Base-by-base conservation (phyloP, 2,888 invertebrate genomes). In the Sclerodermus sp. region DNA sequence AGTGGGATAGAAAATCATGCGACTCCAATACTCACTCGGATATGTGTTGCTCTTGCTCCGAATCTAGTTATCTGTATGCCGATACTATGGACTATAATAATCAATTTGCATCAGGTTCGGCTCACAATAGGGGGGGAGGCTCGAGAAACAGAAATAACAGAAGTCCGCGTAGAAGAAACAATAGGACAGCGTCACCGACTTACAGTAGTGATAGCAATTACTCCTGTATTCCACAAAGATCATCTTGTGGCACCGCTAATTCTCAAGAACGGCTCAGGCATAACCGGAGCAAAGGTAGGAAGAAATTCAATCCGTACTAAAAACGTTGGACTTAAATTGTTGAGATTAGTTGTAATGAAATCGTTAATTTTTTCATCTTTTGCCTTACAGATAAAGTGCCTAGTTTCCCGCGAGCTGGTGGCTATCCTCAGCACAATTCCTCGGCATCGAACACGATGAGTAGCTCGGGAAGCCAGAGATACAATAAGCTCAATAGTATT, bases 151-250 rank as follows among this genome's bases (percentile, higher is more conserved):
- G 75, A 34, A 75, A 66, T 50, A 72, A 72, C 46, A 66, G 68
- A 29, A 77, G 76, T 58, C 76, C 77, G 1, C 68, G 76, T 29
- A 68, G 76, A 53, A 69, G 72, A 53, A 71, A 65, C 44, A 68
- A 70, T 55, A 66, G 77, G 44, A 60, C 74, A 1, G 54, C 71
- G 8, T 77, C 77, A 30, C 77, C 76, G 2, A 73, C 72, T 6
- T 77, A 77, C 58, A 77, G 77, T 47, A 76, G 76, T 56, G 77
- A 77, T 44, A 75, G 76, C 51, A 77, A 75, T 57, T 77, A 77
- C 56, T 77, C 77, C 45, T 77, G 76, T 60, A 76, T 77, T 60
- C 74, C 75, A 6, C 69, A 75, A 51, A 68, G 72, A 55, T 68
- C 71, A 47, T n/a, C n/a, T n/a, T 73, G 71, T 49, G 72, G 72